Evolutionary conservation across 2,797 vertebrate genomes (phyloP).

Genomic region (Rhinichthys osculus): DNA sequence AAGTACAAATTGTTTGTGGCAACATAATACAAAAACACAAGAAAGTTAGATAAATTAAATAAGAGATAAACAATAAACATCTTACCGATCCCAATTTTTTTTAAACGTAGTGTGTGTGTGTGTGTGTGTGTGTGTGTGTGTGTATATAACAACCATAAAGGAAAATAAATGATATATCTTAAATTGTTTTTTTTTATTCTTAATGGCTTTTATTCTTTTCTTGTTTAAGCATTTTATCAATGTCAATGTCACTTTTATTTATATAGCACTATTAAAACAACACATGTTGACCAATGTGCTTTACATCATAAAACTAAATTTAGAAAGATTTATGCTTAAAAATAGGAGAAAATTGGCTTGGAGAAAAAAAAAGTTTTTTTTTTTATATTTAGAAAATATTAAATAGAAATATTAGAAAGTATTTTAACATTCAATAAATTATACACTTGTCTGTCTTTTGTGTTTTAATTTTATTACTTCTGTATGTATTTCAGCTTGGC

Average conservation of each 20-base stretch:
- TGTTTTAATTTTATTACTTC: slow-evolving; percentile 33
- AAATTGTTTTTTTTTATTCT: neutral
- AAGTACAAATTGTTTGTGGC: neutral
- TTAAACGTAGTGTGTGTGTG: neutral
- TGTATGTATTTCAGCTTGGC: slow-evolving; percentile 54
- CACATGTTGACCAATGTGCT: too few species aligned
- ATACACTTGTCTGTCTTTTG: neutral
- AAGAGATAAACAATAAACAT: neutral
- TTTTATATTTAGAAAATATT: neutral
- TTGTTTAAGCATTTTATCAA: neutral
- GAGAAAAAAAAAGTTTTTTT: neutral
- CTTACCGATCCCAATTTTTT: neutral
- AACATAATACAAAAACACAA: slow-evolving; percentile 15
- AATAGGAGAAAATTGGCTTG: neutral
- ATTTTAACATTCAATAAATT: neutral
- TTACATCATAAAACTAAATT: neutral
- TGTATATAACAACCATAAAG: neutral
- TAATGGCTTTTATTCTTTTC: neutral
- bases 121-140: neutral
- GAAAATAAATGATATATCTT: neutral
- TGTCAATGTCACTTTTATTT: too few species aligned
- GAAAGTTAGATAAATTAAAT: neutral
- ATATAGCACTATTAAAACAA: too few species aligned
- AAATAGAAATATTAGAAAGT: neutral
- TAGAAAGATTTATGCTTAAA: neutral